Evolutionary conservation across 2,113 vertebrate genomes (phyloP).

Genomic region (Xenopus laevis): DNA sequence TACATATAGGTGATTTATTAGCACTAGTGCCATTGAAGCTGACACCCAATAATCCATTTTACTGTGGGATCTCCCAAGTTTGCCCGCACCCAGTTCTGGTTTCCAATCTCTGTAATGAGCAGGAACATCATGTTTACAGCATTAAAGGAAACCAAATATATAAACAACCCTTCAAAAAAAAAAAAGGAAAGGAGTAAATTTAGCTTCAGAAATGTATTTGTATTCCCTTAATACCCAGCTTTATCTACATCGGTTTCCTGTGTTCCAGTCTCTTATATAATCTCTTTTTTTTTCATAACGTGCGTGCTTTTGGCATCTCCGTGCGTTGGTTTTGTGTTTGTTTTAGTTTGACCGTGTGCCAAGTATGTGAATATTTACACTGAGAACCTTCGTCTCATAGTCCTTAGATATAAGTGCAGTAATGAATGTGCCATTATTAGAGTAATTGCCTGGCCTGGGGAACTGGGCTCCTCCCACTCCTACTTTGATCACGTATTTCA

Average conservation of each 20-base stretch:
- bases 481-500: neutral
- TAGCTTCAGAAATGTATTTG: too few species aligned
- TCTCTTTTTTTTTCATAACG: constrained; percentile 9
- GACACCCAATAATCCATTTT: too few species aligned
- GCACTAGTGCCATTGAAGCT: too few species aligned
- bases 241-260: constrained; percentile 6
- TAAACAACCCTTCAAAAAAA: too few species aligned
- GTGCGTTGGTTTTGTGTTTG: constrained; percentile 11
- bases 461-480: neutral
- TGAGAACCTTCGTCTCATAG: neutral
- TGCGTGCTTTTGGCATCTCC: constrained; percentile 15
- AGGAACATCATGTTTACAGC: too few species aligned
- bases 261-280: constrained; percentile 22
- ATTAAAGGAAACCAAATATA: too few species aligned
- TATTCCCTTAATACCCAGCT: too few species aligned
- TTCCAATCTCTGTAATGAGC: too few species aligned
- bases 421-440: constrained; percentile 4
- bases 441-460: neutral
- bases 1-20: too few species aligned
- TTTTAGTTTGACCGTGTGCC: constrained; percentile 15
- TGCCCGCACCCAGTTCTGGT: too few species aligned
- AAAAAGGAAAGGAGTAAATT: too few species aligned
- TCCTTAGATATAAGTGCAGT: constrained; percentile 9
- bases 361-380: constrained; percentile 18
- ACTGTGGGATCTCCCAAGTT: too few species aligned